These are phyloP conservation scores for Trichoplusia ni DNA, from an alignment of 1,140 invertebrate genomes.

Conservation along the genomic window DNA sequence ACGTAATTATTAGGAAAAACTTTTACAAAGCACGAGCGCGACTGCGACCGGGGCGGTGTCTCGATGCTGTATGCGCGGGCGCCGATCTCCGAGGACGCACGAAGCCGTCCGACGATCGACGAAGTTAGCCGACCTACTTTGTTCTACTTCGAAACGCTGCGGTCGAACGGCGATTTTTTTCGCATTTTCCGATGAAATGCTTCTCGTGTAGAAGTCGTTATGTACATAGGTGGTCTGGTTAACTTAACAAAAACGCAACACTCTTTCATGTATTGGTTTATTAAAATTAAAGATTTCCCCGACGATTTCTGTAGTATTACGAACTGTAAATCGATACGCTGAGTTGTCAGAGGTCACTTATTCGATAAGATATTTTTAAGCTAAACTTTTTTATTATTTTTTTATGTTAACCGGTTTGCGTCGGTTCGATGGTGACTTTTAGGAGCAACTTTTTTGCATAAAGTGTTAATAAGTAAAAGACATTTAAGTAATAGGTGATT, in stretches of 20 bases:
- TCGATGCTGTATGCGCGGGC: conserved; percentile 66
- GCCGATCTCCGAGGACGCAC: conserved; percentile 51
- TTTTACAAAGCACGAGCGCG: conserved; percentile 44
- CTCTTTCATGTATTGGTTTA: neutral
- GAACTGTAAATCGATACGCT: neutral
- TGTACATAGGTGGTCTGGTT: conserved; percentile 41
- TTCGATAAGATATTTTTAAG: neutral
- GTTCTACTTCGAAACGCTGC: conserved; percentile 66
- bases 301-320: neutral
- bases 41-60: conserved; percentile 58
- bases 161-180: conserved; percentile 69
- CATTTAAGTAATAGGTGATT: too few species aligned
- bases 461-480: neutral
- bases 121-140: conserved; percentile 72
- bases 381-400: neutral
- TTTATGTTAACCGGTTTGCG: conserved; percentile 12
- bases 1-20: conserved; percentile 42
- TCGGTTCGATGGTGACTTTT: neutral
- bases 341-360: conserved; percentile 19
- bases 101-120: conserved; percentile 55
- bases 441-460: neutral
- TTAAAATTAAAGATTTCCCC: neutral
- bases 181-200: conserved; percentile 77
- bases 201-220: conserved; percentile 46
- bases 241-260: conserved; percentile 47